Evolutionary conservation across 2,888 invertebrate genomes (phyloP).

Genomic region (Cacoxenus indagator): DNA sequence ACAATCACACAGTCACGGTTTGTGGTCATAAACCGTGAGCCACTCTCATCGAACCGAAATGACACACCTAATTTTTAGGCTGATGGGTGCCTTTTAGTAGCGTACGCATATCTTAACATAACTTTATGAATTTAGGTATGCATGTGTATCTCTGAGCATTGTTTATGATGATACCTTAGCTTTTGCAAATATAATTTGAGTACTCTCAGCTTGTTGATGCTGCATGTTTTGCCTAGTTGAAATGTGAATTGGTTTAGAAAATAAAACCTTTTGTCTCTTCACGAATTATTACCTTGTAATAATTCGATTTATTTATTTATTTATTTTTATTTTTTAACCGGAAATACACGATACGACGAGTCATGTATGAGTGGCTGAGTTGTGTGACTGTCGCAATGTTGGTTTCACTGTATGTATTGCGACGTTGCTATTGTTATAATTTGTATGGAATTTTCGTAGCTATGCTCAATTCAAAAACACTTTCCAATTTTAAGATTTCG

Average conservation of each 20-base stretch:
- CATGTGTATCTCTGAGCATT: not conserved
- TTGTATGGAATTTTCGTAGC: not conserved
- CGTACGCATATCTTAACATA: not conserved
- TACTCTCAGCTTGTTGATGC: too few species aligned
- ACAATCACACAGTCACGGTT: not conserved
- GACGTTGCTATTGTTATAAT: not conserved
- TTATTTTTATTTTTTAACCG: not conserved
- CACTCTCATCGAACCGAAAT: not conserved
- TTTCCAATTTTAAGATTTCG: not conserved
- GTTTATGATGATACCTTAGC: not conserved
- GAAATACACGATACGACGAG: not conserved
- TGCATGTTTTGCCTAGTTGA: too few species aligned
- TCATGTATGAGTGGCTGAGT: not conserved
- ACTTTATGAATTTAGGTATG: not conserved
- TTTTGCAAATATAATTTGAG: too few species aligned
- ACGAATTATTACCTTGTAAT: not conserved
- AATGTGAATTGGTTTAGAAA: too few species aligned
- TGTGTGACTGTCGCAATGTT: too few species aligned
- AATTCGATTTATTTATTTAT: not conserved
- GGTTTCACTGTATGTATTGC: not conserved
- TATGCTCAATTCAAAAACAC: too few species aligned
- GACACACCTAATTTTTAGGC: slow-evolving; percentile 2
- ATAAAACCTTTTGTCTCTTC: not conserved
- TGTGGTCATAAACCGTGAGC: not conserved
- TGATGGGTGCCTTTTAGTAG: not conserved